Conservation (phyloP, 2,888 invertebrate species). For the Crocallis elinguaria region DNA sequence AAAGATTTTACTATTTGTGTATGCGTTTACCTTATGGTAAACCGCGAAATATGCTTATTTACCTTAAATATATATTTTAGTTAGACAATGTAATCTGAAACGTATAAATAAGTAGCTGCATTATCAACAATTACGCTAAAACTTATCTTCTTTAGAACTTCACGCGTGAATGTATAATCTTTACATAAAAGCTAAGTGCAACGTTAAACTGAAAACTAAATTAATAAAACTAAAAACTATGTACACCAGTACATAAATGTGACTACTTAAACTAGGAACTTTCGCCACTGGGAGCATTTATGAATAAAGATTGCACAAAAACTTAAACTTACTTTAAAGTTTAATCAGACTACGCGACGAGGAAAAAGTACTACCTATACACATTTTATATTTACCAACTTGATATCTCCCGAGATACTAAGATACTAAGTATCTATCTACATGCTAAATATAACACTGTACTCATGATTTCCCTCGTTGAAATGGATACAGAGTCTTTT, state of each 20-base stretch:
- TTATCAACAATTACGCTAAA: too few species aligned
- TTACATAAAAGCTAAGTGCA: background rate
- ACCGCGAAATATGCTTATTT: too few species aligned
- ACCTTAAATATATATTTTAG: too few species aligned
- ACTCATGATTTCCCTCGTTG: too few species aligned
- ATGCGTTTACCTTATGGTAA: too few species aligned
- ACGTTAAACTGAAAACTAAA: background rate
- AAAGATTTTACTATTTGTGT: too few species aligned
- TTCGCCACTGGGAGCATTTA: slow-evolving; percentile 18
- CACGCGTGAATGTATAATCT: background rate
- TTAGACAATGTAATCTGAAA: too few species aligned
- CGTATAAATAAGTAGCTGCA: too few species aligned
- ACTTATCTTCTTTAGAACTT: too few species aligned
- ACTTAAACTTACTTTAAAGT: slow-evolving; percentile 15
- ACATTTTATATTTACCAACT: slow-evolving; percentile 2
- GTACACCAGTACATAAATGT: slow-evolving; percentile 10
- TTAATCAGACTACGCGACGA: slow-evolving; percentile 11
- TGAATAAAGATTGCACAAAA: slow-evolving; percentile 23
- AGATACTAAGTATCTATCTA: background rate
- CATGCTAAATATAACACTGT: too few species aligned
- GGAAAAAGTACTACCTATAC: background rate
- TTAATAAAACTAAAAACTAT: slow-evolving; percentile 10
- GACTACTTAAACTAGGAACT: slow-evolving; percentile 13
- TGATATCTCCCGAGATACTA: background rate
- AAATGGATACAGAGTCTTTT: too few species aligned